Evolutionary conservation across 2,888 invertebrate species (phyloP).

Genomic region (Agriotes lineatus): DNA sequence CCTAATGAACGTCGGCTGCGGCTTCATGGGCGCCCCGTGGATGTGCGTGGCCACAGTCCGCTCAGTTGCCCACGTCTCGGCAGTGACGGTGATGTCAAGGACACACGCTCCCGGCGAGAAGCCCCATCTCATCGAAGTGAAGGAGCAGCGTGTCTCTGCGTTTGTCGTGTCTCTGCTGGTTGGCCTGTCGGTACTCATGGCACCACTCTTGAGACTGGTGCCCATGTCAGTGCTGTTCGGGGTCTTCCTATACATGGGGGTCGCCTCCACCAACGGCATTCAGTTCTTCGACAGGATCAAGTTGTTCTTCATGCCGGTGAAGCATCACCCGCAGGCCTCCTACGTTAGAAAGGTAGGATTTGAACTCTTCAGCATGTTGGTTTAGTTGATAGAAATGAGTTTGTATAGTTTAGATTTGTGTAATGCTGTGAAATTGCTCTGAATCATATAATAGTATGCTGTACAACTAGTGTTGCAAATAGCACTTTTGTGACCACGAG

Average conservation of each 20-base stretch:
- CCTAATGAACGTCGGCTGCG: slow-evolving; percentile 85
- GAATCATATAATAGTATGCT: no score
- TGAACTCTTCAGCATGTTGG: no score
- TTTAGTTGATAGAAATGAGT: no score
- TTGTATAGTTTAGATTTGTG: no score
- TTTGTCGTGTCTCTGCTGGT: slow-evolving; percentile 84
- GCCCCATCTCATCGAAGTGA: slow-evolving; percentile 90
- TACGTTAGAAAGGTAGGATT: slow-evolving; percentile 86
- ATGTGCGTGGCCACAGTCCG: slow-evolving; percentile 96
- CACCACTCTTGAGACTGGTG: slow-evolving; percentile 82
- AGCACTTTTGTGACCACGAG: no score
- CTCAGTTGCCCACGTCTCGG: slow-evolving; percentile 93
- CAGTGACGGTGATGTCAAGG: slow-evolving; percentile 93
- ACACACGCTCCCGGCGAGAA: slow-evolving; percentile 98
- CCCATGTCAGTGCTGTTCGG: slow-evolving; percentile 98
- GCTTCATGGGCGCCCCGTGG: slow-evolving; percentile 94
- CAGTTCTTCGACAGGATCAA: slow-evolving; percentile 93
- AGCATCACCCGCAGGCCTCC: slow-evolving; percentile 92
- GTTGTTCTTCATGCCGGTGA: slow-evolving; percentile 93
- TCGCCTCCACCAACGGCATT: slow-evolving; percentile 93
- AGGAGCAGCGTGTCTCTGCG: slow-evolving; percentile 90
- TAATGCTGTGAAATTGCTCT: no score
- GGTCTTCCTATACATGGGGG: slow-evolving; percentile 97
- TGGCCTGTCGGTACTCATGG: slow-evolving; percentile 87
- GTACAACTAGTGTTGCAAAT: no score